Evolutionary conservation across 2,113 vertebrate genomes (phyloP).

Genomic region (Pipra filicauda): DNA sequence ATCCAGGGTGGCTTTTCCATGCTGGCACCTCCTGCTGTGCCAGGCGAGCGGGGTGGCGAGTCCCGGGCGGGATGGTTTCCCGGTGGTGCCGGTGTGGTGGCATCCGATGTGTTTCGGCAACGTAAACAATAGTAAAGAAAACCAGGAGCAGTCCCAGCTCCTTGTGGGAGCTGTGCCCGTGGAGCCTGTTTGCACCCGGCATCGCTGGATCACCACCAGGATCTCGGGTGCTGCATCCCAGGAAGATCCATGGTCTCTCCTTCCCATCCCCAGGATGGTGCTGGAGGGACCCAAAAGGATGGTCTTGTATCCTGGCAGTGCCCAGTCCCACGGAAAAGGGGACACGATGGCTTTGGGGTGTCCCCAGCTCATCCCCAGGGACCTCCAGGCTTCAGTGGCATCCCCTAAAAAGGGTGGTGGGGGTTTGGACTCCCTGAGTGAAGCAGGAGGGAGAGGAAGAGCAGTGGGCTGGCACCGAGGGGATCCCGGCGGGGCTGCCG

Average conservation of each 20-base stretch:
- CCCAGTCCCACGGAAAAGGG: accelerated
- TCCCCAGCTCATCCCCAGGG: accelerated
- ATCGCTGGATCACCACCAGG: accelerated
- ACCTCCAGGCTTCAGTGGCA: accelerated
- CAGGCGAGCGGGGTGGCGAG: accelerated
- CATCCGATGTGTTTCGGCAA: accelerated
- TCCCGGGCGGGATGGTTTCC: accelerated
- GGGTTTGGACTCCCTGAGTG: neutral
- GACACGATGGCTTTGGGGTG: neutral
- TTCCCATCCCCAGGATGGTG: neutral
- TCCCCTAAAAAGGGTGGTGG: neutral
- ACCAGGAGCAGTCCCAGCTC: neutral
- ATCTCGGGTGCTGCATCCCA: accelerated
- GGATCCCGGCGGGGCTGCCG: slow-evolving; percentile 14
- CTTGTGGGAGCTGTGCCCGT: neutral
- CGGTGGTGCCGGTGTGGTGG: neutral
- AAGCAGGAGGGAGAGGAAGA: neutral
- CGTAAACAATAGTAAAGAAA: neutral
- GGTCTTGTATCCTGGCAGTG: accelerated
- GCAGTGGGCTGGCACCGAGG: neutral
- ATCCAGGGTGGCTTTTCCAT: neutral
- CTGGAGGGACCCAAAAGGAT: neutral
- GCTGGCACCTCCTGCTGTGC: neutral
- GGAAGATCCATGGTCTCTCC: neutral
- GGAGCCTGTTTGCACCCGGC: neutral